A percentile compares a stretch with the other conserved stretches of the same genome.
Conservation (phyloP, 2,113 vertebrate genomes). For the Mormyrus lacerda region DNA sequence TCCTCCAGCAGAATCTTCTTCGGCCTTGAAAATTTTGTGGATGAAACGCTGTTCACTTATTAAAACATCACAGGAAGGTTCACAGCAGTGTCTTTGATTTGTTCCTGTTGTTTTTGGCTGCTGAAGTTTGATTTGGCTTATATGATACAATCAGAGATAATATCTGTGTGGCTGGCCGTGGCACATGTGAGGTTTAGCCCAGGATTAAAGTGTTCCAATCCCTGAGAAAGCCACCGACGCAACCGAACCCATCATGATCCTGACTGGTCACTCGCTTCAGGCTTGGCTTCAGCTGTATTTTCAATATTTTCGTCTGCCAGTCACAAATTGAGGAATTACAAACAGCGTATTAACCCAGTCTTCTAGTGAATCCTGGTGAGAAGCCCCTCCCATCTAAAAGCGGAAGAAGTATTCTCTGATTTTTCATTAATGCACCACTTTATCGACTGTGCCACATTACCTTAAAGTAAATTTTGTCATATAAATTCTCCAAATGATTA, state of each 20-base stretch:
- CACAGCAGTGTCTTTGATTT: background rate
- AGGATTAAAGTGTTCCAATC: background rate
- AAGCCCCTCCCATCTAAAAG: background rate
- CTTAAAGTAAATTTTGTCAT: background rate
- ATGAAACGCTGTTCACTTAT: background rate
- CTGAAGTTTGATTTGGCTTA: background rate
- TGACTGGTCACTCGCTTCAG: background rate
- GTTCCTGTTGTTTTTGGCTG: background rate
- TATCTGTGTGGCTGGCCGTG: background rate
- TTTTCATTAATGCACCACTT: background rate
- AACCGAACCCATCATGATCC: background rate
- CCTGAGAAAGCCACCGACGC: background rate
- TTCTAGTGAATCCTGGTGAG: background rate
- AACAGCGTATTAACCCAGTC: background rate
- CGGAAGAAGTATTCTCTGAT: background rate
- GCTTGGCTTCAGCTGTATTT: background rate
- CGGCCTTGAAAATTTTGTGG: background rate
- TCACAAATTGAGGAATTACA: background rate
- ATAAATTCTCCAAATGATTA: background rate
- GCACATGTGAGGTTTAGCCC: background rate
- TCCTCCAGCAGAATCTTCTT: background rate
- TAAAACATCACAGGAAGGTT: background rate
- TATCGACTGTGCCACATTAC: background rate
- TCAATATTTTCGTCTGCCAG: background rate
- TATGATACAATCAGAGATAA: background rate